Evolutionary conservation across 2,888 invertebrate species (phyloP).

Genomic region (Mythimna impura): DNA sequence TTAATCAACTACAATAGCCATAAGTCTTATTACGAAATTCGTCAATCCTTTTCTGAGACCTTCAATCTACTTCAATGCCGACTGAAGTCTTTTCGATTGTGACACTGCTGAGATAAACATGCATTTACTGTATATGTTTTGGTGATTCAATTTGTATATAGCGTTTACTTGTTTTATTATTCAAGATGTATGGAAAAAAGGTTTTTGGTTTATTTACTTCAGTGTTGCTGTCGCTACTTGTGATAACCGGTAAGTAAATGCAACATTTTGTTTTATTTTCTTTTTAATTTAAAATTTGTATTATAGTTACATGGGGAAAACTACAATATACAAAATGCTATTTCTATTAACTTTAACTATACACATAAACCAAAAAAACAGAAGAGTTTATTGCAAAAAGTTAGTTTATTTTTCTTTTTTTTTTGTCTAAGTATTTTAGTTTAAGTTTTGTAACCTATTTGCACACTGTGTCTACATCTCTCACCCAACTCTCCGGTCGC

Average conservation of each 20-base stretch:
- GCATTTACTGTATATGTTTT: constrained; percentile 74
- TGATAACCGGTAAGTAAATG: constrained; percentile 78
- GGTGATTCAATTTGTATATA: constrained; percentile 74
- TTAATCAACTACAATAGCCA: constrained; percentile 72
- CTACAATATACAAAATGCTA: too few species aligned
- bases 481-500: too few species aligned
- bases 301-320: too few species aligned
- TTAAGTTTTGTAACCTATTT: too few species aligned
- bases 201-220: constrained; percentile 72
- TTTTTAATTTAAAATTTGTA: background rate
- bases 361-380: too few species aligned
- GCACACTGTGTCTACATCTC: too few species aligned
- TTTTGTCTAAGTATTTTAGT: too few species aligned
- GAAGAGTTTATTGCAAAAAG: too few species aligned
- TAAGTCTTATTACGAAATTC: constrained; percentile 78
- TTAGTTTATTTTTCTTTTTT: too few species aligned
- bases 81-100: constrained; percentile 77
- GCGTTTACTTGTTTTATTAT: constrained; percentile 62
- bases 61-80: constrained; percentile 80
- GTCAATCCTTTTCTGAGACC: constrained; percentile 80
- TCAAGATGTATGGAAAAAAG: constrained; percentile 77
- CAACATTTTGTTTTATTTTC: constrained; percentile 5
- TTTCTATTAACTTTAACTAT: background rate
- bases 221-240: constrained; percentile 75
- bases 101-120: constrained; percentile 75